Percentiles rank a stretch among this genome's conserved stretches.
Evolutionary conservation across 1,140 invertebrate species (phyloP).

Genomic region (Eueides isabella): DNA sequence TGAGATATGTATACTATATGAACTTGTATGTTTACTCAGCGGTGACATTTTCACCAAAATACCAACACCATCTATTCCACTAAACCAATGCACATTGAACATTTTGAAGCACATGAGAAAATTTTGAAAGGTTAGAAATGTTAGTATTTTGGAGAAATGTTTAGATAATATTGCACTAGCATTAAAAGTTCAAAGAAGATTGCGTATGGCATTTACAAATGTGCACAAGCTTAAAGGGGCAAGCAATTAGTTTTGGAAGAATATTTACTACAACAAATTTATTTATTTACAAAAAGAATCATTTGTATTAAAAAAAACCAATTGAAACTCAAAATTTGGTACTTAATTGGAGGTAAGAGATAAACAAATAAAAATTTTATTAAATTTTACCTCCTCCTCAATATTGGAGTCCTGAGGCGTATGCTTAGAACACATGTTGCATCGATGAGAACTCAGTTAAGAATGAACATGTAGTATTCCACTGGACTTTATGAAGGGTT

Average conservation of each 20-base stretch:
- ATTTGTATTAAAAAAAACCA: slow-evolving; percentile 1
- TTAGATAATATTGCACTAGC: slow-evolving; percentile 40
- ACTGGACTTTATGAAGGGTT: slow-evolving; percentile 50
- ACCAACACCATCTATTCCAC: slow-evolving; percentile 77
- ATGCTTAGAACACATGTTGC: slow-evolving; percentile 77
- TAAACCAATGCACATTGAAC: slow-evolving; percentile 54
- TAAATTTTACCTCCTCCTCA: slow-evolving; percentile 68
- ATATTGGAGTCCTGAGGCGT: slow-evolving; percentile 60
- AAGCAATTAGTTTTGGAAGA: slow-evolving; percentile 36
- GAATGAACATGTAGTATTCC: slow-evolving; percentile 65
- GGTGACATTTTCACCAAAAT: slow-evolving; percentile 77
- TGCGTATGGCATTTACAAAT: slow-evolving; percentile 27
- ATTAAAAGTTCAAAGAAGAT: slow-evolving; percentile 23
- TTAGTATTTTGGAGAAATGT: slow-evolving; percentile 80
- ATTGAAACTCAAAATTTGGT: neutral
- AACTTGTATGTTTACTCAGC: slow-evolving; percentile 65
- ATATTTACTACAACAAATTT: slow-evolving; percentile 76
- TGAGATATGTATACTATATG: neutral
- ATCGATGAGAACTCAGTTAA: slow-evolving; percentile 57
- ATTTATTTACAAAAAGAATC: slow-evolving; percentile 59
- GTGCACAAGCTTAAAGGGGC: slow-evolving; percentile 34
- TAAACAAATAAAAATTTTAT: neutral
- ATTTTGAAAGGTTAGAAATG: slow-evolving; percentile 63
- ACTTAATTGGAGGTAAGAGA: neutral
- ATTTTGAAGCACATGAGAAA: slow-evolving; percentile 54